phyloP scores from a whole-genome alignment of 2,888 invertebrate genomes.

The Omphaloscelis lunosa region DNA sequence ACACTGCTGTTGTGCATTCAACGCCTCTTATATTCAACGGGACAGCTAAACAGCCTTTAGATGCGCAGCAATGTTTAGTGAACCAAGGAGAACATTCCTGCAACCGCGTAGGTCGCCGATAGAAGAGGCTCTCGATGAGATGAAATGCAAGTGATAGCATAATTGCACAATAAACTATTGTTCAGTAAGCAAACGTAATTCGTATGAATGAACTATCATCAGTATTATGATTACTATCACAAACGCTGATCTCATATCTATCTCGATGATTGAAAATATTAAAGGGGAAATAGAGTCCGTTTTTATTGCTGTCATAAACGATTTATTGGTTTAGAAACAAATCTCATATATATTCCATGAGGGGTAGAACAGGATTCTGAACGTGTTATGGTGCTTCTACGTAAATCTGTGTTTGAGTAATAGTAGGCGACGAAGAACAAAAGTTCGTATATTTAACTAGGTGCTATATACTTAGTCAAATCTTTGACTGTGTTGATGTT shows the following conservation, averaged over 20 bases:
- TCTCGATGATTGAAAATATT: conserved; percentile 77
- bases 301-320: conserved; percentile 75
- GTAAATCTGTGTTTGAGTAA: conserved; percentile 1
- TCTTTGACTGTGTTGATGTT: neutral
- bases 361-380: conserved; percentile 26
- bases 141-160: conserved; percentile 85
- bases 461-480: neutral
- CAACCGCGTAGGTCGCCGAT: conserved; percentile 69
- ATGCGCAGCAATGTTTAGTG: conserved; percentile 64
- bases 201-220: conserved; percentile 84
- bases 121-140: conserved; percentile 80
- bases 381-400: conserved; percentile 19
- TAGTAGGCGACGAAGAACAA: neutral
- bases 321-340: conserved; percentile 74
- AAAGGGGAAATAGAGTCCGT: conserved; percentile 64
- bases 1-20: conserved; percentile 61
- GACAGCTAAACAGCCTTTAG: neutral
- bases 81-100: conserved; percentile 58
- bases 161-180: conserved; percentile 88
- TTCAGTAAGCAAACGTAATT: conserved; percentile 79
- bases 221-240: conserved; percentile 78
- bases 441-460: neutral
- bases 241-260: conserved; percentile 65
- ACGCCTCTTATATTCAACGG: conserved; percentile 36
- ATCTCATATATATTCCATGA: conserved; percentile 39